Percentiles rank a stretch among this genome's conserved stretches.
These are phyloP conservation scores for Tamias sibiricus DNA, from an alignment of 2,113 vertebrate species.

Conservation along the genomic window DNA sequence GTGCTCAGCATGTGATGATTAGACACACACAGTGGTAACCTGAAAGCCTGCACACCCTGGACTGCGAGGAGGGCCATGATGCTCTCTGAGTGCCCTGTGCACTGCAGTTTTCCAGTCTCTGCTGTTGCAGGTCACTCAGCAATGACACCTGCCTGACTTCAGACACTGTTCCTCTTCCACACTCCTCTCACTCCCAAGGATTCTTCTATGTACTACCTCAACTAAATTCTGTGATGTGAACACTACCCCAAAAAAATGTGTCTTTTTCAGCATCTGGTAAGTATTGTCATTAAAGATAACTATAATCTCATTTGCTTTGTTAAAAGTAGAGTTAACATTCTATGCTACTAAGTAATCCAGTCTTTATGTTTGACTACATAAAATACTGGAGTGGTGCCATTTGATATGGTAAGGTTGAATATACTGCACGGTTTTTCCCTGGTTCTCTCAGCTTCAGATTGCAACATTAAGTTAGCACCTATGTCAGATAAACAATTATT, in stretches of 20 bases:
- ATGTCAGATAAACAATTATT: background rate
- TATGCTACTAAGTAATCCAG: background rate
- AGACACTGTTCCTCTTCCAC: background rate
- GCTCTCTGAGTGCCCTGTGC: background rate
- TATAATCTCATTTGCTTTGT: background rate
- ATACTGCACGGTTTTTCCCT: background rate
- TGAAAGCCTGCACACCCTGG: background rate
- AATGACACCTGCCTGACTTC: fast-evolving
- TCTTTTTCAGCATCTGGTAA: background rate
- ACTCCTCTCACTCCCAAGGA: background rate
- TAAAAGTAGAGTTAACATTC: background rate
- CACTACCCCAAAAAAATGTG: background rate
- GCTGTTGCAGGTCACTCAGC: background rate
- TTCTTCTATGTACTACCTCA: background rate
- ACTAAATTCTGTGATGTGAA: background rate
- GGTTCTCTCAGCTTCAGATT: background rate
- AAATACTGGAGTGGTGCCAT: background rate
- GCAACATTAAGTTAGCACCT: background rate
- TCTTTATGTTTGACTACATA: background rate
- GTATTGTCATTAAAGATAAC: background rate
- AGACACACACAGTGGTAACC: no score
- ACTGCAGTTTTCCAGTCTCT: background rate
- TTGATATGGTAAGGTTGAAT: background rate
- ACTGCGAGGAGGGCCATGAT: fast-evolving
- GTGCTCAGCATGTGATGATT: background rate